Evolutionary conservation across 2,888 invertebrate species (phyloP).

Genomic region (Rhagium mordax): DNA sequence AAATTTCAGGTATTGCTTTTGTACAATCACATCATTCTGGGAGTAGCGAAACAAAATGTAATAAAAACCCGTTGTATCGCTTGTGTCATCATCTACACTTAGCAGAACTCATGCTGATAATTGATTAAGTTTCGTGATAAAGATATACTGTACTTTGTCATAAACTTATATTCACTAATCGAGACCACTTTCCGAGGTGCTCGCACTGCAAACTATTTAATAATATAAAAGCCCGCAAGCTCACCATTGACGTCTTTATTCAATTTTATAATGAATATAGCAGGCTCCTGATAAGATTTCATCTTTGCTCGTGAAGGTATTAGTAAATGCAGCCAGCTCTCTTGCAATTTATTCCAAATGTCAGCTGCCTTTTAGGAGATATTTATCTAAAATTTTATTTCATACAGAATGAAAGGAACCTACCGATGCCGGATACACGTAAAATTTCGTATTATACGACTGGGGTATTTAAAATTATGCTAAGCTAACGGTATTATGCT

Average conservation of each 20-base stretch:
- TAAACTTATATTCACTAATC: background rate
- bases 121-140: background rate
- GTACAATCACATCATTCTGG: too few relatives aligned
- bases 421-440: slow-evolving; percentile 20
- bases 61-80: background rate
- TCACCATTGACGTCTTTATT: slow-evolving; percentile 24
- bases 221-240: background rate
- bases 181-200: background rate
- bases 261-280: slow-evolving; percentile 13
- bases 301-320: slow-evolving; percentile 35
- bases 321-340: slow-evolving; percentile 25
- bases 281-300: slow-evolving; percentile 33
- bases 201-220: slow-evolving; percentile 11
- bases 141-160: background rate
- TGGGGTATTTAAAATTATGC: slow-evolving; percentile 43
- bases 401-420: slow-evolving; percentile 19
- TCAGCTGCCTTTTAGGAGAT: slow-evolving; percentile 38
- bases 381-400: slow-evolving; percentile 40
- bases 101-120: background rate
- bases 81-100: background rate
- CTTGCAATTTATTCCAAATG: slow-evolving; percentile 31
- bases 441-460: slow-evolving; percentile 25
- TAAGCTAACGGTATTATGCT: slow-evolving; percentile 40
- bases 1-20: too few relatives aligned
- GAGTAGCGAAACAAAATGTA: background rate